phyloP scores from a whole-genome alignment of 2,797 vertebrate genomes.

The Ambastaia sidthimunki region DNA sequence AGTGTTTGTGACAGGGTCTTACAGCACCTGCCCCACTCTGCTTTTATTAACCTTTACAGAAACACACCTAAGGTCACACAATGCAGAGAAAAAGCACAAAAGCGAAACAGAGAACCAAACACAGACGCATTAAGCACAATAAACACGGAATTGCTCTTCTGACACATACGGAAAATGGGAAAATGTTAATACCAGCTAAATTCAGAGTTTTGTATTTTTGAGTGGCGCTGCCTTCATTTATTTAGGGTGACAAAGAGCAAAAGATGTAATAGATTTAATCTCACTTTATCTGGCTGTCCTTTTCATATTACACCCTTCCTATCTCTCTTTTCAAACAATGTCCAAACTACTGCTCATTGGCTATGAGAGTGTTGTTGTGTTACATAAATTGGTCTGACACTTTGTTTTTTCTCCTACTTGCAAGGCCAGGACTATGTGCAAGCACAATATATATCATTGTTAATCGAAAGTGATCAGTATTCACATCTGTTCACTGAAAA shows the following conservation, averaged over 20 bases:
- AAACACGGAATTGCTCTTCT: not conserved
- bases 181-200: conserved; percentile 1
- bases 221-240: conserved; percentile 34
- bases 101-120: not conserved
- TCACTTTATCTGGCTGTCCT: not conserved
- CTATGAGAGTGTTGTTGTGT: too few species aligned
- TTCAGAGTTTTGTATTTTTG: conserved; percentile 5
- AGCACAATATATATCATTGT: too few species aligned
- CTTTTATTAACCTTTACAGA: conserved; percentile 43
- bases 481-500: too few species aligned
- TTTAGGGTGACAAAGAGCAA: conserved; percentile 8
- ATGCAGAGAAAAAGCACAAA: not conserved
- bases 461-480: too few species aligned
- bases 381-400: too few species aligned
- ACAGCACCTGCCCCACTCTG: not conserved
- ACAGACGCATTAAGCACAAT: not conserved
- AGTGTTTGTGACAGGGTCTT: conserved; percentile 8
- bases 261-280: conserved; percentile 13
- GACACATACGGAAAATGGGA: not conserved
- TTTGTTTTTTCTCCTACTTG: too few species aligned
- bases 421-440: too few species aligned
- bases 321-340: conserved; percentile 33
- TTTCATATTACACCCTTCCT: conserved; percentile 27
- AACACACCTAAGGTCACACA: conserved; percentile 4
- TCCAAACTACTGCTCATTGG: too few species aligned